Base-by-base conservation (phyloP, 2,113 vertebrate genomes). In the Monopterus albus region DNA sequence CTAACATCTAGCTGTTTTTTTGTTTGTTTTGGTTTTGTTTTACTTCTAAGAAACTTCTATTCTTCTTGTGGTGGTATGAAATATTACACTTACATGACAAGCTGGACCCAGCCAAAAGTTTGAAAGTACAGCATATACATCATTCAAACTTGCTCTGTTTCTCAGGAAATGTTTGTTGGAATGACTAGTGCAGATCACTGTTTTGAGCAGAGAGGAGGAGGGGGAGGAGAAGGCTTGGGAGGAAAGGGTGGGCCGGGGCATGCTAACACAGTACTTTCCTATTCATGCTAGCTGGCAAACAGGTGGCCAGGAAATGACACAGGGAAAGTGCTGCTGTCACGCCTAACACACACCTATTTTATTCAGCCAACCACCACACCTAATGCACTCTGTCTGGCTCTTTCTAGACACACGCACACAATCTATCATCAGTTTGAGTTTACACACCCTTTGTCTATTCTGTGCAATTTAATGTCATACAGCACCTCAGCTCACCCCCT, bases 271-370 rank as follows among this genome's bases (percentile, higher is more conserved):
- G 62, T 47, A 72, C 72, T 59, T 72, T 81, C 51, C 56, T 67
- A 60, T 82, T 87, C 52, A 75, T 67, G 39, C 52, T 62, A 8
- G 8, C 58, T 74, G 78, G 67, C 61, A 51, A 50, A 72, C 63
- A 83, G 78, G 60, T 85, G 82, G 65, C 31, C 79, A 83, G 85
- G 88, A 87, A 86, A 73, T 75, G 70, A 65, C 65, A 75, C 25
- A 7, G 39, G 71, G 60, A 81, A 78, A 72, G 60, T 67, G 46
- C 52, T 60, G 51, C 61, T 5, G 60, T 82, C 72, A 75, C 64
- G 68, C 52, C 55, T 43, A 57, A 53, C 58, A 39, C 72, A 23
- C 63, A 58, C 83, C 75, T 65, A 72, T 83, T 79, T 79, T 21
- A 72, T 72, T 38, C 56, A 71, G 64, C 57, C 78, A 65, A 51